Conservation (phyloP, 2,113 vertebrate genomes). For the Microtus richardsoni region DNA sequence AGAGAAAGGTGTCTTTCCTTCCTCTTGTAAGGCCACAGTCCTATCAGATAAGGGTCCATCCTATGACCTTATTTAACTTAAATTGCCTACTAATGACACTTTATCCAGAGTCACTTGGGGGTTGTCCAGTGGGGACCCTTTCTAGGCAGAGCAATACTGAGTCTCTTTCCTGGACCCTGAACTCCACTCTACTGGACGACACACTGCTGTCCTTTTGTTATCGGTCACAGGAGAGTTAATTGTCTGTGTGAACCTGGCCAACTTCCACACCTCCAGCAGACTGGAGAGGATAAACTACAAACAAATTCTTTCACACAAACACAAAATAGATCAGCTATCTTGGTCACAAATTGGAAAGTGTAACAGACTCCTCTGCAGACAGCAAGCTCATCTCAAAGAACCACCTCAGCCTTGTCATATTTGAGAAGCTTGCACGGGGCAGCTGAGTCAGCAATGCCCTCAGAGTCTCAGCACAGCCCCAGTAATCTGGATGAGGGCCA, state of each 20-base stretch:
- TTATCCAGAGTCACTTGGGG: not conserved
- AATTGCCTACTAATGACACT: not conserved
- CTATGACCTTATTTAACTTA: not conserved
- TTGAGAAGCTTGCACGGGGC: fast-evolving
- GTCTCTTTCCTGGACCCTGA: not conserved
- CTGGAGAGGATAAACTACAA: not conserved
- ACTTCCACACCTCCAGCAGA: not conserved
- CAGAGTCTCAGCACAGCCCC: not conserved
- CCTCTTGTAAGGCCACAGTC: not conserved
- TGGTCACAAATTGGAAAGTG: not conserved
- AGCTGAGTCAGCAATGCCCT: not conserved
- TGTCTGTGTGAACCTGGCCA: not conserved
- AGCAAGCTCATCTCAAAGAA: not conserved
- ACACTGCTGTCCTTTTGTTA: not conserved
- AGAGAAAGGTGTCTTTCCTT: not conserved
- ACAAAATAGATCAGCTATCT: not conserved
- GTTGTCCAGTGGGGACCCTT: not conserved
- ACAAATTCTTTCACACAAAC: not conserved
- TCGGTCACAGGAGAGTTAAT: not conserved
- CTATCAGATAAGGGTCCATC: not conserved
- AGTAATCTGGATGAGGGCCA: not conserved
- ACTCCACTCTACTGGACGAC: not conserved
- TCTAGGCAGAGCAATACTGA: not conserved
- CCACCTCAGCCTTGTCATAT: fast-evolving
- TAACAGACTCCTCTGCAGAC: not conserved